phyloP scores from a whole-genome alignment of 30 jellyfish, hydroid and myxozoan species.

The Rhopilema esculentum region DNA sequence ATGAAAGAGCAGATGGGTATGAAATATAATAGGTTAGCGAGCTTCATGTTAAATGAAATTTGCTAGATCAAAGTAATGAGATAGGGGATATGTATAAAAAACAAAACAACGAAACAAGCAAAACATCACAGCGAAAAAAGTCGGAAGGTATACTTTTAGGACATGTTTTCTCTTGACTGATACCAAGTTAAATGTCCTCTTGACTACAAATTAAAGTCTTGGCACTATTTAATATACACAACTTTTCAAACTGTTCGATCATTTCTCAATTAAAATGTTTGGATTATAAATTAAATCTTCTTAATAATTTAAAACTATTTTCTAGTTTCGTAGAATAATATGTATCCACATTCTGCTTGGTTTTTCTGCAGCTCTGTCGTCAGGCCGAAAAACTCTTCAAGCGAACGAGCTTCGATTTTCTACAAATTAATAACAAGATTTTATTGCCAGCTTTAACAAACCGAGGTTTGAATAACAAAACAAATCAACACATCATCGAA shows the following conservation, averaged over 20 bases:
- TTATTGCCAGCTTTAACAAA: neutral
- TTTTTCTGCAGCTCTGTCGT: constrained; percentile 92
- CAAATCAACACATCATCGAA: too few species aligned
- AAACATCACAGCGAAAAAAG: too few species aligned
- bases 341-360: constrained; percentile 94
- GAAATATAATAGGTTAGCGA: too few species aligned
- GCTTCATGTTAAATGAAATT: too few species aligned
- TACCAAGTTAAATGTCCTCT: neutral
- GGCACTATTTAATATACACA: too few species aligned
- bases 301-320: neutral
- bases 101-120: too few species aligned
- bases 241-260: too few species aligned
- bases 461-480: neutral
- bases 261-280: neutral
- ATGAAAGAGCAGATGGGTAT: too few species aligned
- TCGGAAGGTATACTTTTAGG: too few species aligned
- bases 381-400: constrained; percentile 93
- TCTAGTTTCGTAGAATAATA: constrained; percentile 89
- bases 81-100: too few species aligned
- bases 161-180: neutral
- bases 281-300: neutral
- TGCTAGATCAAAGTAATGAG: too few species aligned
- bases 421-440: neutral
- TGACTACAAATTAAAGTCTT: too few species aligned
- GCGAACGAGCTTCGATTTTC: constrained; percentile 92